A percentile compares a stretch with the other conserved stretches of the same genome.
Evolutionary conservation across 2,888 invertebrate species (phyloP).

Genomic region (Amphipyra berbera): DNA sequence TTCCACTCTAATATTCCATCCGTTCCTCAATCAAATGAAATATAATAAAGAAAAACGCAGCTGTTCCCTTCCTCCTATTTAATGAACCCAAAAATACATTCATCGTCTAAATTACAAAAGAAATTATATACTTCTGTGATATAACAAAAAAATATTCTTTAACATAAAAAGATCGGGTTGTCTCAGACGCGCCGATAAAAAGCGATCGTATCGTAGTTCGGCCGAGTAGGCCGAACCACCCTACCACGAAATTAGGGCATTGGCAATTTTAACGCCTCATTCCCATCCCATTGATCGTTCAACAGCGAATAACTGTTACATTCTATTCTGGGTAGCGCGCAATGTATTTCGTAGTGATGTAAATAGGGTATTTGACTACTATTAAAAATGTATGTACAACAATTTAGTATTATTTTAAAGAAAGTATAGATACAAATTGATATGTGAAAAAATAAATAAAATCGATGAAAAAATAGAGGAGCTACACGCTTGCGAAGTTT

Average conservation of each 20-base stretch:
- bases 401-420: too few relatives aligned
- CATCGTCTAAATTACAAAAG: slow-evolving; percentile 54
- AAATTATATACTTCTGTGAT: slow-evolving; percentile 59
- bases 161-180: slow-evolving; percentile 57
- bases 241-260: slow-evolving; percentile 33
- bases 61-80: slow-evolving; percentile 38
- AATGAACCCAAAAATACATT: slow-evolving; percentile 54
- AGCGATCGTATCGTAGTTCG: slow-evolving; percentile 63
- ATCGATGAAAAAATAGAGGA: too few relatives aligned
- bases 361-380: too few relatives aligned
- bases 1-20: slow-evolving; percentile 11
- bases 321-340: slow-evolving; percentile 5
- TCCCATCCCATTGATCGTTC: slow-evolving; percentile 29
- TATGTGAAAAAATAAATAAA: too few relatives aligned
- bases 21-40: slow-evolving; percentile 27
- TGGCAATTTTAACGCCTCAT: slow-evolving; percentile 12
- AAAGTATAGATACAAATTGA: too few relatives aligned
- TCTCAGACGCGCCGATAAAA: slow-evolving; percentile 55
- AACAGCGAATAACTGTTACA: neutral
- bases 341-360: slow-evolving; percentile 28
- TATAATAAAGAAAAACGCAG: slow-evolving; percentile 36
- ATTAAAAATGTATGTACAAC: too few relatives aligned
- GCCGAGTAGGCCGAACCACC: slow-evolving; percentile 44
- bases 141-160: slow-evolving; percentile 55
- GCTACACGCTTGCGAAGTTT: too few relatives aligned